These are phyloP conservation scores for Philypnodon macrostomus DNA, from an alignment of 2,797 vertebrate genomes.

Conservation along the genomic window DNA sequence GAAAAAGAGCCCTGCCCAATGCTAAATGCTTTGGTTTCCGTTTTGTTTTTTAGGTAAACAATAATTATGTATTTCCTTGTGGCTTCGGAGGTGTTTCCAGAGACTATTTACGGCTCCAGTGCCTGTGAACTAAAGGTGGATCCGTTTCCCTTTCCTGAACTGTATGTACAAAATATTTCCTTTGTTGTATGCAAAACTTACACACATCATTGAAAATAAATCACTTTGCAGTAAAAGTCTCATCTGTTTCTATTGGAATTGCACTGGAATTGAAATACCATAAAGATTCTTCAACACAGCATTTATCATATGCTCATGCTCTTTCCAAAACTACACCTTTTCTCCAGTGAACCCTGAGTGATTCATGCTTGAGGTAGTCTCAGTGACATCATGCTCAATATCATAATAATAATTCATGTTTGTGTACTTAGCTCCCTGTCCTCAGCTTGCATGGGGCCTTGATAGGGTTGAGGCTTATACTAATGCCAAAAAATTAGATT, in stretches of 20 bases:
- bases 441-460: conserved; percentile 1
- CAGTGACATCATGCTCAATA: too few relatives aligned
- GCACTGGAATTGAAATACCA: conserved; percentile 28
- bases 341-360: conserved; percentile 3
- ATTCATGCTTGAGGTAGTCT: too few relatives aligned
- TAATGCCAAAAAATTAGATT: too few relatives aligned
- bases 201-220: too few relatives aligned
- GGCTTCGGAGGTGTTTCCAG: background rate
- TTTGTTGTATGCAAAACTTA: background rate
- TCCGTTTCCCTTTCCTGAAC: conserved; percentile 1
- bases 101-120: background rate
- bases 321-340: conserved; percentile 9
- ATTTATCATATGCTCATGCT: conserved; percentile 41
- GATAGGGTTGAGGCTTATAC: background rate
- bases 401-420: conserved; percentile 2
- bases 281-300: conserved; percentile 24
- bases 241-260: conserved; percentile 36
- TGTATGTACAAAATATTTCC: conserved; percentile 11
- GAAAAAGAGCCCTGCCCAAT: too few relatives aligned
- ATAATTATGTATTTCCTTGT: background rate
- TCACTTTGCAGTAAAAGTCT: conserved; percentile 30
- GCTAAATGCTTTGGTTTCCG: too few relatives aligned
- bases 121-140: background rate
- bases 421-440: background rate
- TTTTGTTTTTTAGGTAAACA: too few relatives aligned